These are phyloP conservation scores for Acanthosepion esculentum DNA, from an alignment of 2,888 invertebrate genomes.

Conservation along the genomic window DNA sequence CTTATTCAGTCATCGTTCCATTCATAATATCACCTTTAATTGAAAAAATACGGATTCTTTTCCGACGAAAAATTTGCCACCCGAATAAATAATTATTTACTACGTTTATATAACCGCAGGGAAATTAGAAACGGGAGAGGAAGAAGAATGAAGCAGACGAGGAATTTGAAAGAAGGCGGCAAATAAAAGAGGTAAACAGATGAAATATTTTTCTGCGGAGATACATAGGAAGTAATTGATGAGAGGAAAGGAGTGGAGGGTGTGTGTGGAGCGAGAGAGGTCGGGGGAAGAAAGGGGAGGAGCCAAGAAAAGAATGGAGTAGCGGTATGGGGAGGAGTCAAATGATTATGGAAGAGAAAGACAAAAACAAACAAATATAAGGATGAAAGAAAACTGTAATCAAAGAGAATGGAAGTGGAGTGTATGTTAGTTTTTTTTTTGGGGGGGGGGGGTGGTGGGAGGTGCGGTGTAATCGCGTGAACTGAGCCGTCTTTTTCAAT, in stretches of 20 bases:
- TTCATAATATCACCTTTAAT: not conserved
- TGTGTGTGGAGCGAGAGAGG: not conserved
- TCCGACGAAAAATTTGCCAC: too few relatives aligned
- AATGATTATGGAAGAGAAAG: too few relatives aligned
- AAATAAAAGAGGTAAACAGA: not conserved
- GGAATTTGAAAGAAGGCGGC: not conserved
- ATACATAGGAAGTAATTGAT: not conserved
- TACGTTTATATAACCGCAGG: not conserved
- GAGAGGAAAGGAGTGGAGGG: not conserved
- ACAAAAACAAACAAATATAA: too few relatives aligned
- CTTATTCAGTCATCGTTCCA: not conserved
- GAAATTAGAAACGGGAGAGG: not conserved
- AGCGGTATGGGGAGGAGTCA: too few relatives aligned
- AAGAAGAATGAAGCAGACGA: not conserved
- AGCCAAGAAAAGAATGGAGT: too few relatives aligned
- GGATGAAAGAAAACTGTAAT: too few relatives aligned
- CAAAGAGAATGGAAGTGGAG: too few relatives aligned
- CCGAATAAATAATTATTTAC: not conserved
- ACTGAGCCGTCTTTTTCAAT: not conserved
- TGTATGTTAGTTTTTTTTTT: too few relatives aligned
- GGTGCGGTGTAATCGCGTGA: too few relatives aligned
- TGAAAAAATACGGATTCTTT: not conserved
- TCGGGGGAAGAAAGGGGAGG: too few relatives aligned
- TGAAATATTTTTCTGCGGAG: not conserved
- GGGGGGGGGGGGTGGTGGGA: rapidly evolving